These are phyloP conservation scores for Oceanites oceanicus DNA, from an alignment of 2,113 vertebrate genomes.

Conservation along the genomic window DNA sequence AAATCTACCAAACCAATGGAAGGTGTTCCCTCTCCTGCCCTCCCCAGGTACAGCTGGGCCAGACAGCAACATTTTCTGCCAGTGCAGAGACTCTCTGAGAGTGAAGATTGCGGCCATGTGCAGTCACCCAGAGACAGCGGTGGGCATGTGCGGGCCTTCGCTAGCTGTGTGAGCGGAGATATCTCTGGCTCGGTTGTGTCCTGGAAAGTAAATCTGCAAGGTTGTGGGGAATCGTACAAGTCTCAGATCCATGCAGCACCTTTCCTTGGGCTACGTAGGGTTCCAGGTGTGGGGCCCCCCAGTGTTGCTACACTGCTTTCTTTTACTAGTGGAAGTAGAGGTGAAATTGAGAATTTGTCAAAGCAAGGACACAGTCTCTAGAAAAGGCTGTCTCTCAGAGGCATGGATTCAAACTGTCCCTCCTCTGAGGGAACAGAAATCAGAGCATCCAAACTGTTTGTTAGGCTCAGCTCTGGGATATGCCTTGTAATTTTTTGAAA, in stretches of 20 bases:
- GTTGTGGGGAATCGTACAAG: not conserved
- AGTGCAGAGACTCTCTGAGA: not conserved
- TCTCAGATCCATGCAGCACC: not conserved
- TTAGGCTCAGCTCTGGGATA: not conserved
- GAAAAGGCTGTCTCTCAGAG: not conserved
- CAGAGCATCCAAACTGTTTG: not conserved
- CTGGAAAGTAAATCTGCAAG: not conserved
- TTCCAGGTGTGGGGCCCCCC: not conserved
- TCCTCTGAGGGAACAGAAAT: not conserved
- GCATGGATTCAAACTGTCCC: not conserved
- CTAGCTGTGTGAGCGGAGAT: not conserved
- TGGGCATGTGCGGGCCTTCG: not conserved
- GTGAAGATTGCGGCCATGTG: not conserved
- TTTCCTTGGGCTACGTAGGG: not conserved
- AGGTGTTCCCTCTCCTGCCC: not conserved
- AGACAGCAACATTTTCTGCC: not conserved
- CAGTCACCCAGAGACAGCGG: not conserved
- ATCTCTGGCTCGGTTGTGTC: not conserved
- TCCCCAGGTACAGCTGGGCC: not conserved
- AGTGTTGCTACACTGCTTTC: not conserved
- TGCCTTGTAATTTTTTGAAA: not conserved
- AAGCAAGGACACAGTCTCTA: not conserved
- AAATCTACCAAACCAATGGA: not conserved
- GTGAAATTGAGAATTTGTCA: not conserved
- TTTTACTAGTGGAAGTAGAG: not conserved